Evolutionary conservation across 23 tunicate genomes (phyloP).

Genomic region (Corella eumyota): DNA sequence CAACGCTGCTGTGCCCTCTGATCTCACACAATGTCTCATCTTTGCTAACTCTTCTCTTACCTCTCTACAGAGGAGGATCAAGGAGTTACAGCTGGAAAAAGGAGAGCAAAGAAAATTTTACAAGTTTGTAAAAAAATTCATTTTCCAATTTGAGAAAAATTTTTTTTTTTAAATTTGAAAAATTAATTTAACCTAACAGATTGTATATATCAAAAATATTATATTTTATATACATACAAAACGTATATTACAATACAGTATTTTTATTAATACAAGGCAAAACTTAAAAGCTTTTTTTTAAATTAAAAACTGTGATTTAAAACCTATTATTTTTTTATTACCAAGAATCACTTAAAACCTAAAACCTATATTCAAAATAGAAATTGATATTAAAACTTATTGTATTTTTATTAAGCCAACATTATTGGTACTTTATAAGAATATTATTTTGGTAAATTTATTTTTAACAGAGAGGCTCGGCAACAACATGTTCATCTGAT

Average conservation of each 20-base stretch:
- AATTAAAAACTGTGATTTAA: no score
- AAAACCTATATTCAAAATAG: no score
- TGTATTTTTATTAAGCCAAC: neutral
- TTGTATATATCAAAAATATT: no score
- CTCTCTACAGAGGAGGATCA: constrained; percentile 66
- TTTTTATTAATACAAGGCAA: no score
- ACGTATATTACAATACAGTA: no score
- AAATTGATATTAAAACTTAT: neutral
- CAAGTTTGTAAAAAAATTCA: constrained; percentile 33
- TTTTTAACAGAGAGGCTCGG: constrained; percentile 58
- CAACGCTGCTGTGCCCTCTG: constrained; percentile 55
- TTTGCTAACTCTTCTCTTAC: constrained; percentile 64
- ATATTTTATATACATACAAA: neutral
- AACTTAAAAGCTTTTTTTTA: no score
- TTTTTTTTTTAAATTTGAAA: neutral
- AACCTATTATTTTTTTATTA: neutral
- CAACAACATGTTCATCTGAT: constrained; percentile 88
- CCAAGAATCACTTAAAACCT: neutral
- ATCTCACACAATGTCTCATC: constrained; percentile 59
- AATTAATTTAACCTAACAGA: neutral
- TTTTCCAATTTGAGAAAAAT: neutral
- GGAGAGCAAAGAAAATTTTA: constrained; percentile 58
- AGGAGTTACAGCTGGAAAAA: constrained; percentile 85
- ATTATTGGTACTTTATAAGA: no score
- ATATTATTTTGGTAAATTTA: neutral